Percentiles rank a stretch among this genome's conserved stretches.
phyloP scores from a whole-genome alignment of 92 coral and sea anemone genomes.

The Micromussa lordhowensis region DNA sequence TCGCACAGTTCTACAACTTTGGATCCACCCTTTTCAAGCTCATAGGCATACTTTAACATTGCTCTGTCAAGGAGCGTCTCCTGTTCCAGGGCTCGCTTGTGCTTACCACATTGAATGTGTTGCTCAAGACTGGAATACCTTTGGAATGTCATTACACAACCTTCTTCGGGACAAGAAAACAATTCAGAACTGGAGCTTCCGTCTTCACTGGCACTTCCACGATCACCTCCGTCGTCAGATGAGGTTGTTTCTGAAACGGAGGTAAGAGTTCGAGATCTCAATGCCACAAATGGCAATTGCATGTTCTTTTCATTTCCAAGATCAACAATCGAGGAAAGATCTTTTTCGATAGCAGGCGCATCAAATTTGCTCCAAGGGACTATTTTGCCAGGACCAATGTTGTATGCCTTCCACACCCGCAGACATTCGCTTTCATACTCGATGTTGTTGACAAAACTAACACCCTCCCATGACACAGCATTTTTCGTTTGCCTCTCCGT shows the following conservation, averaged over 20 bases:
- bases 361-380: constrained; percentile 28
- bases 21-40: no score
- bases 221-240: no score
- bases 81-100: neutral
- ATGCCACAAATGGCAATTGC: neutral
- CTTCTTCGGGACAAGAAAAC: no score
- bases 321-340: neutral
- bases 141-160: no score
- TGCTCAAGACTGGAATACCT: no score
- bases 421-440: neutral
- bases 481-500: no score
- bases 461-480: constrained; percentile 16
- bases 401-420: constrained; percentile 28
- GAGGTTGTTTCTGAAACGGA: no score
- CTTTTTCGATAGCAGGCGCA: neutral
- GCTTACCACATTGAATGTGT: constrained; percentile 10
- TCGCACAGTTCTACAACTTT: neutral
- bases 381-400: constrained; percentile 26
- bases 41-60: neutral
- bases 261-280: neutral
- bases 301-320: no score
- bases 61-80: constrained; percentile 30
- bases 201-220: no score
- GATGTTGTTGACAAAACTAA: constrained; percentile 15
- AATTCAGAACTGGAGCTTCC: no score